A percentile compares a stretch with the other conserved stretches of the same genome.
Evolutionary conservation across 2,797 vertebrate genomes (phyloP).

Genomic region (Podarcis siculus): DNA sequence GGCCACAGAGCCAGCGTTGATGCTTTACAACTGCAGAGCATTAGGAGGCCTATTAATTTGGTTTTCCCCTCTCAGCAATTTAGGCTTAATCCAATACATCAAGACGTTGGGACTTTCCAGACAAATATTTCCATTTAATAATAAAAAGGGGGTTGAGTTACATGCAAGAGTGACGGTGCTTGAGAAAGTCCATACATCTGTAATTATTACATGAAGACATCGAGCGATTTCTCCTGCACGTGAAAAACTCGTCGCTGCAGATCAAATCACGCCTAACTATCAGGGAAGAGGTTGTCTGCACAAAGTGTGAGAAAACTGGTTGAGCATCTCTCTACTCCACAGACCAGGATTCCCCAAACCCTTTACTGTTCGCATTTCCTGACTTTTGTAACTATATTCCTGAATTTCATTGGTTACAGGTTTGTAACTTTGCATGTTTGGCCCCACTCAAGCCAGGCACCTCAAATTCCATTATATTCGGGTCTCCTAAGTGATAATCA

Average conservation of each 20-base stretch:
- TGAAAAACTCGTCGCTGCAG: neutral
- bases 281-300: neutral
- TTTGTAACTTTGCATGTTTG: neutral
- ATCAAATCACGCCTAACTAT: neutral
- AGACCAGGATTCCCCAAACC: too few relatives aligned
- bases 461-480: neutral
- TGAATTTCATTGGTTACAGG: neutral
- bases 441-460: neutral
- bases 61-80: conserved; percentile 1
- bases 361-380: neutral
- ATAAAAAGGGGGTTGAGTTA: conserved; percentile 11
- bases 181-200: neutral
- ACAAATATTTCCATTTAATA: conserved; percentile 14
- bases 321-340: neutral
- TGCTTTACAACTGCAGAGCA: conserved; percentile 37
- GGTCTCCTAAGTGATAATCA: neutral
- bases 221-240: neutral
- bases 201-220: neutral
- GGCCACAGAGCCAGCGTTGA: conserved; percentile 14
- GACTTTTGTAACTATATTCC: neutral
- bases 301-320: neutral
- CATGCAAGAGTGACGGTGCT: neutral
- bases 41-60: conserved; percentile 46
- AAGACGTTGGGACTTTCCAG: neutral
- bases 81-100: conserved; percentile 10